Evolutionary conservation across 2,113 vertebrate genomes (phyloP).

Genomic region (Edolisoma coerulescens): DNA sequence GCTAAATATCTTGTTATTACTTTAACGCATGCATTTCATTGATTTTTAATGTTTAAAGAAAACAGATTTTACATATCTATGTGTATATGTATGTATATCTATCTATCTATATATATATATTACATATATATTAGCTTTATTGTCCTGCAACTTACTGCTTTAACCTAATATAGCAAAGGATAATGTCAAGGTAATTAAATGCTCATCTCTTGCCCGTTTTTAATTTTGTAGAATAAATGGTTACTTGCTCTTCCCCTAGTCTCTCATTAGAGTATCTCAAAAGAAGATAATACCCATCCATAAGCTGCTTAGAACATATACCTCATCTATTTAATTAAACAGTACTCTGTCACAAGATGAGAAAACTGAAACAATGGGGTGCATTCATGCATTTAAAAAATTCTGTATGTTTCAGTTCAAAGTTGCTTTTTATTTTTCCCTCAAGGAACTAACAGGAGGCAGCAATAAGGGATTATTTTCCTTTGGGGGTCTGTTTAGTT

Average conservation of each 20-base stretch:
- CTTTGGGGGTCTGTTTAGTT: not conserved
- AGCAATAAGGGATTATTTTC: not conserved
- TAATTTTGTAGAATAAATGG: conserved; percentile 22
- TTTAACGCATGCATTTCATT: not conserved
- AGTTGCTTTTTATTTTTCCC: not conserved
- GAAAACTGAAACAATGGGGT: not conserved
- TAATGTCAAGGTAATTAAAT: conserved; percentile 43
- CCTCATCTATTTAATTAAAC: conserved; percentile 2
- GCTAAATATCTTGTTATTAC: not conserved
- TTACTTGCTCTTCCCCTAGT: conserved; percentile 10
- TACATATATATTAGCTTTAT: not conserved
- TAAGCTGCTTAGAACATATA: not conserved
- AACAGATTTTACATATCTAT: not conserved
- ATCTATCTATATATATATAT: too few relatives aligned
- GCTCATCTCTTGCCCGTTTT: conserved; percentile 25
- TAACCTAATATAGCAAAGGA: conserved; percentile 1
- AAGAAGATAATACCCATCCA: not conserved
- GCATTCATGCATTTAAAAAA: not conserved
- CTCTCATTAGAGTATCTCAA: not conserved
- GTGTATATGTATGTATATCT: not conserved
- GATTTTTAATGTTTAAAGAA: not conserved
- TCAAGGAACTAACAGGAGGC: not conserved
- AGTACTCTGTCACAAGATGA: not conserved
- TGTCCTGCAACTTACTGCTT: conserved; percentile 14
- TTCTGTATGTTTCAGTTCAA: not conserved